Evolutionary conservation across 37 sponge, comb jelly and placozoan genomes (phyloP).

Genomic region (Mnemiopsis leidyi): DNA sequence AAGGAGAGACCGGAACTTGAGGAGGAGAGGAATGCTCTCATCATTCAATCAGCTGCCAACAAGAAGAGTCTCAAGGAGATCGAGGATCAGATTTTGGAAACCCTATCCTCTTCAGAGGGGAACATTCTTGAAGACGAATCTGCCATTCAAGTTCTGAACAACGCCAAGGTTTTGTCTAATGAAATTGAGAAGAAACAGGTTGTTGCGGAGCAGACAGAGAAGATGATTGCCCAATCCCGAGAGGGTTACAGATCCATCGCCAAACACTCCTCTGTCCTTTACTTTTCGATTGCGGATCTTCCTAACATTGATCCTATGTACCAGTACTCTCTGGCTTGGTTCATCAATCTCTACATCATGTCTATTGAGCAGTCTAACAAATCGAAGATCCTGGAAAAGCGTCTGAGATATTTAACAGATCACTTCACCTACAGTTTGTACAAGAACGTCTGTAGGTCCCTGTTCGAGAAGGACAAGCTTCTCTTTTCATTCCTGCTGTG

Average conservation of each 20-base stretch:
- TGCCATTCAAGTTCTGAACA: conserved; percentile 93
- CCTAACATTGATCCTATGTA: conserved; percentile 99
- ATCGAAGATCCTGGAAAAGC: conserved; percentile 90
- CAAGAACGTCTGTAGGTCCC: conserved; percentile 95
- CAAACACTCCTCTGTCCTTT: conserved; percentile 89
- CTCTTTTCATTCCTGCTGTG: conserved; percentile 99
- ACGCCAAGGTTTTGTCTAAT: conserved; percentile 79
- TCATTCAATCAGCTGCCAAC: conserved; percentile 91
- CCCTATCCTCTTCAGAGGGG: conserved; percentile 95
- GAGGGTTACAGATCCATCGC: conserved; percentile 98
- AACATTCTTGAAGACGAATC: conserved; percentile 98
- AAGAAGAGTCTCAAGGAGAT: conserved; percentile 99
- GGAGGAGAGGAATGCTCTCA: conserved; percentile 94
- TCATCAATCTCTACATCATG: conserved; percentile 91
- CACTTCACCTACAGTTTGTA: conserved; percentile 99
- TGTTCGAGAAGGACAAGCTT: conserved; percentile 99
- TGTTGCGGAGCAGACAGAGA: conserved; percentile 97
- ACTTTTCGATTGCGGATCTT: conserved; percentile 98
- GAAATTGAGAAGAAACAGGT: conserved; percentile 66
- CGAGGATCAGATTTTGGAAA: conserved; percentile 98
- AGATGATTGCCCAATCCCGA: conserved; percentile 94
- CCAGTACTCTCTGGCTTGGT: conserved; percentile 99
- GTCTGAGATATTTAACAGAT: conserved; percentile 90
- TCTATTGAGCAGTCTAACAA: conserved; percentile 95
- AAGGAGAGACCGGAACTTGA: conserved; percentile 99